A percentile compares a stretch with the other conserved stretches of the same genome.
Conservation (phyloP, 2,797 vertebrate genomes). For the Darevskia mixta region DNA sequence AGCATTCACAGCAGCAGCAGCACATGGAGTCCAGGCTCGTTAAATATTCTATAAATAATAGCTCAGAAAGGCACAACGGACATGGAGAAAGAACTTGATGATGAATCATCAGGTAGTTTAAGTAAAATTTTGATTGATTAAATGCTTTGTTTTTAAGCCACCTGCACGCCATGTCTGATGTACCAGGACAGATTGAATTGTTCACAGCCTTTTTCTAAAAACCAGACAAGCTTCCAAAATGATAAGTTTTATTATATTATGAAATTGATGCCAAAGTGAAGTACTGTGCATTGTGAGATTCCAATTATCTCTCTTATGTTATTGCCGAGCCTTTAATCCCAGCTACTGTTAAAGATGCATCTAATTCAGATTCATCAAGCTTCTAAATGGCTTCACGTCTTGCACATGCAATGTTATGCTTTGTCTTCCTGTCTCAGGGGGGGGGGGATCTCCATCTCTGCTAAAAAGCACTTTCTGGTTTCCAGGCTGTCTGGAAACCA, state of each 20-base stretch:
- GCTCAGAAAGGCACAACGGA: constrained; percentile 72
- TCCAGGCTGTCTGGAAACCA: neutral
- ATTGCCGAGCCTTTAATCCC: constrained; percentile 58
- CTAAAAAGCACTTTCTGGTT: constrained; percentile 60
- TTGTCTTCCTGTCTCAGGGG: constrained; percentile 50
- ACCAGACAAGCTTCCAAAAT: constrained; percentile 74
- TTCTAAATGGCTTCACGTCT: constrained; percentile 46
- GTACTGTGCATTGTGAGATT: constrained; percentile 61
- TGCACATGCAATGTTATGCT: constrained; percentile 59
- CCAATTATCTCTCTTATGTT: constrained; percentile 64
- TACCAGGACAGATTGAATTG: constrained; percentile 76
- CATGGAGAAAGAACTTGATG: constrained; percentile 71
- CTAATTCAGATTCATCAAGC: constrained; percentile 55
- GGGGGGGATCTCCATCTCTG: constrained; percentile 23
- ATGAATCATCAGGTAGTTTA: constrained; percentile 80
- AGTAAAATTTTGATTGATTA: constrained; percentile 79
- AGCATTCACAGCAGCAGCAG: constrained; percentile 73
- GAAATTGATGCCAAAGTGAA: constrained; percentile 73
- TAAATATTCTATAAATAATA: constrained; percentile 80
- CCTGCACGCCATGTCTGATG: constrained; percentile 68
- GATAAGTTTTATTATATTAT: constrained; percentile 77
- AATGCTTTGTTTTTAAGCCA: constrained; percentile 81
- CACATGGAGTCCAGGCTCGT: constrained; percentile 73
- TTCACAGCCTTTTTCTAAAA: constrained; percentile 66
- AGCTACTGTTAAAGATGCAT: constrained; percentile 53